Base-by-base conservation (phyloP, 2,888 invertebrate species). In the Drosophila monieri region DNA sequence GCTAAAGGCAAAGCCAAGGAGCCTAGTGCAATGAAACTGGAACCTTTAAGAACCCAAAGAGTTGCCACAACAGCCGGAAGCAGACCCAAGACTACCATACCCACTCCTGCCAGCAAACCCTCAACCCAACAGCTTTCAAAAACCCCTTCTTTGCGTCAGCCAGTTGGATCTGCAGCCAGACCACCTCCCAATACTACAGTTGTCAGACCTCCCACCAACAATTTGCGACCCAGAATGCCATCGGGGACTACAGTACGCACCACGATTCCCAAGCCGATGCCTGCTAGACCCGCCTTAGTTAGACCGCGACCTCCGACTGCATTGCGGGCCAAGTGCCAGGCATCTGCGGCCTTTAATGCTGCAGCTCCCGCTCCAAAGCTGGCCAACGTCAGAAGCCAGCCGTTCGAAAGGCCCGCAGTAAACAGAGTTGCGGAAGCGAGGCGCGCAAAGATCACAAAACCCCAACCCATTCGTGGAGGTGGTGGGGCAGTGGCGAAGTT, bases 401-500 rank as follows among this genome's bases (percentile, higher is more conserved):
- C 66, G 0, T 73, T 84, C 6, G 58, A 73, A 6, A 55, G 57
- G 21, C 62, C 69, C 1, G 21, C 32, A n/a, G 14, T 10, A 0
- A 43, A 10, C 21, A 37, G 21, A 23, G 27, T 30, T 12, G 15
- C 21, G 9, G 43, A 43, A 12, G 43, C 35, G 1, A 10, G 32
- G n/a, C 10, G 23, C 27, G 15, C 39, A 15, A 15, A 14, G 21
- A 4, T 30, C 3, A n/a, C 44, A 37, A 71, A 79, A 18, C 53
- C 69, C 3, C 43, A 54, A 15, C 71, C 77, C 0, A 49, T 77
- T 27, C 74, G 54, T 5, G 49, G 48, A 12, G 56, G 47, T 8
- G 41, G 27, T 6, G 54, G 64, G 2, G 85, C 84, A 6, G 71
- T 46, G 4, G 48, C 53, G 5, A 80, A 84, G 25, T 72, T 73